These are phyloP conservation scores for Resseliella maxima DNA, from an alignment of 2,888 invertebrate species.

Conservation along the genomic window DNA sequence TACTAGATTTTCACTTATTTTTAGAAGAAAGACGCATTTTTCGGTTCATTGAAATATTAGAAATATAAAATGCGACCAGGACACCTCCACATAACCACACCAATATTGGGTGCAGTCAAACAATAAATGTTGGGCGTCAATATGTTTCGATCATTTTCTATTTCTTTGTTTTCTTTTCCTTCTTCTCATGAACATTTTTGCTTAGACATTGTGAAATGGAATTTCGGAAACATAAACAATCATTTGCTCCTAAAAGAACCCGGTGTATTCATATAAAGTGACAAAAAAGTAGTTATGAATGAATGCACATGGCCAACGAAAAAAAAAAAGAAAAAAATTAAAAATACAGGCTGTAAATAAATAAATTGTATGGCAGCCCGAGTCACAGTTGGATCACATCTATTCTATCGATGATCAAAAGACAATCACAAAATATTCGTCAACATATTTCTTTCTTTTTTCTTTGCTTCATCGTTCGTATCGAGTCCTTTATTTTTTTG, in stretches of 20 bases:
- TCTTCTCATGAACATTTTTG: too few species aligned
- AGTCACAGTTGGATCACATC: constrained; percentile 13
- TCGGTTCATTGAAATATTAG: too few species aligned
- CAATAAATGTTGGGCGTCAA: too few species aligned
- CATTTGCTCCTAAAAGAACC: neutral
- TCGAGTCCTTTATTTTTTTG: constrained; percentile 13
- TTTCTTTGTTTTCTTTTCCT: too few species aligned
- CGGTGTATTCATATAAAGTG: neutral
- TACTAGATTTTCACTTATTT: too few species aligned
- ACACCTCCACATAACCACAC: too few species aligned
- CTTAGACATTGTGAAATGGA: neutral
- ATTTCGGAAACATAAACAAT: neutral
- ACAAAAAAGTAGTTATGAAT: constrained; percentile 31
- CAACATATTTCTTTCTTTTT: neutral
- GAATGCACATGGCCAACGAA: constrained; percentile 5
- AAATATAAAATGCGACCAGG: too few species aligned
- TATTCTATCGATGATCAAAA: neutral
- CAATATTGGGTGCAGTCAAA: neutral
- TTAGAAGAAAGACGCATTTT: too few species aligned
- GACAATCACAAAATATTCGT: constrained; percentile 14
- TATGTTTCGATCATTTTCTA: too few species aligned
- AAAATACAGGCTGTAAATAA: neutral
- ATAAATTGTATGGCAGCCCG: neutral
- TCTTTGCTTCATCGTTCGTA: neutral
- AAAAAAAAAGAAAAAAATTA: constrained; percentile 25